Base-by-base conservation (phyloP, 2,888 invertebrate species). In the Melinaea marsaeus region DNA sequence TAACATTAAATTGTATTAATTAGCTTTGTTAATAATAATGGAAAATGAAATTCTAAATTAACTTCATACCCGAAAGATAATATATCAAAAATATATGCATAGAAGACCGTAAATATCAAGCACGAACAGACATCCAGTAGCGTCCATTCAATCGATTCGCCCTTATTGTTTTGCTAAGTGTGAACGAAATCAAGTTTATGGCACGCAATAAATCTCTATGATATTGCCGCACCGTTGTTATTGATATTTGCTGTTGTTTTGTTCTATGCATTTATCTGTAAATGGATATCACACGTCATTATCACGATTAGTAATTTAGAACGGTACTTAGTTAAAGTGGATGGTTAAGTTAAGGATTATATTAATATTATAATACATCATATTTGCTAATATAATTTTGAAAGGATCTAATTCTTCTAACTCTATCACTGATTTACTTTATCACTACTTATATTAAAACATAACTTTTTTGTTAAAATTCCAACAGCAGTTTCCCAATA, bases 111-210 rank as follows among this genome's bases (percentile, higher is more conserved):
- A 51, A 51, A 51, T 51, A 51, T 51, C 51, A 32, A 32, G 9
- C 51, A 51, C 51, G 32, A 51, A 4, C 51, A 51, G 51, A 51
- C 51, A 51, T 51, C 51, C 51, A 51, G 51, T 51, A 48, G 32
- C 32, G 51, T 51, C 51, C 51, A 51, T 32, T 51, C 32, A 51
- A 51, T 51, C 51, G 51, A 62, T 61, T 63, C 61, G 63, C 51
- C 51, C 51, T 51, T 62, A 67, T 67, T 67, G 67, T 67, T 65
- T 65, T 61, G 65, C 65, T 65, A 67, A 67, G 67, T 67, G 67
- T 65, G 67, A 65, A 63, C 65, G 67, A 67, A 67, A 67, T 67
- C 65, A 63, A 67, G 62, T 67, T 67, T 67, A 67, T 66, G 64
- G 66, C 59, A 42, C 35, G 48, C 59, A 35, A 67, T 67, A 67